Evolutionary conservation across 2,888 invertebrate genomes (phyloP).

Genomic region (Peribatodes rhomboidaria): DNA sequence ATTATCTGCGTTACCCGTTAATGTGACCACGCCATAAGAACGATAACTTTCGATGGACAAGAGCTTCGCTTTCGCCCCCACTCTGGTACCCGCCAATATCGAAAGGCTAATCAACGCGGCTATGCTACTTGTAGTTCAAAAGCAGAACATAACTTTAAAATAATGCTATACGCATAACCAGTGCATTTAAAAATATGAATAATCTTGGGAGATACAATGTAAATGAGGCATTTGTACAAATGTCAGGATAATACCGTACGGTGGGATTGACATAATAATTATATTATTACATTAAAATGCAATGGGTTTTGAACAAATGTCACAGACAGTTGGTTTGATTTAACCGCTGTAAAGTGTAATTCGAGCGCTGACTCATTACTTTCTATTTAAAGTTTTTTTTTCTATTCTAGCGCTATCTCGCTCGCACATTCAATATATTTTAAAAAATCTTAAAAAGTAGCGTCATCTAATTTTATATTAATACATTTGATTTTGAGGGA

Average conservation of each 20-base stretch:
- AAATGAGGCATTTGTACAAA: slow-evolving; percentile 23
- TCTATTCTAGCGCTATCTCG: background rate
- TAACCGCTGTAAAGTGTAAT: background rate
- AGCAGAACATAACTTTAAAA: background rate
- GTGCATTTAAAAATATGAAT: background rate
- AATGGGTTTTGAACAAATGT: slow-evolving; percentile 1
- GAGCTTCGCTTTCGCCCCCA: too few species aligned
- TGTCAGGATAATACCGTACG: slow-evolving; percentile 22
- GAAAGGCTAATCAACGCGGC: background rate
- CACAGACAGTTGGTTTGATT: background rate
- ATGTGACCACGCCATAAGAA: too few species aligned
- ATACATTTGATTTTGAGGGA: too few species aligned
- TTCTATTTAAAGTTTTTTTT: background rate
- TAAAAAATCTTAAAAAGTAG: background rate
- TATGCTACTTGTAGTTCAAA: background rate
- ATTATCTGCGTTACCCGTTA: too few species aligned
- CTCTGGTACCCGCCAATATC: background rate
- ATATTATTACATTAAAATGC: background rate
- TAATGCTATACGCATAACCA: background rate
- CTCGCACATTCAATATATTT: background rate
- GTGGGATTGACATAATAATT: slow-evolving; percentile 17
- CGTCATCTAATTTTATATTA: too few species aligned
- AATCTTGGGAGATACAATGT: background rate
- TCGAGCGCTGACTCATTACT: background rate
- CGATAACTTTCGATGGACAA: too few species aligned